phyloP scores from a whole-genome alignment of 2,888 invertebrate species.

The Drosophila mettleri region DNA sequence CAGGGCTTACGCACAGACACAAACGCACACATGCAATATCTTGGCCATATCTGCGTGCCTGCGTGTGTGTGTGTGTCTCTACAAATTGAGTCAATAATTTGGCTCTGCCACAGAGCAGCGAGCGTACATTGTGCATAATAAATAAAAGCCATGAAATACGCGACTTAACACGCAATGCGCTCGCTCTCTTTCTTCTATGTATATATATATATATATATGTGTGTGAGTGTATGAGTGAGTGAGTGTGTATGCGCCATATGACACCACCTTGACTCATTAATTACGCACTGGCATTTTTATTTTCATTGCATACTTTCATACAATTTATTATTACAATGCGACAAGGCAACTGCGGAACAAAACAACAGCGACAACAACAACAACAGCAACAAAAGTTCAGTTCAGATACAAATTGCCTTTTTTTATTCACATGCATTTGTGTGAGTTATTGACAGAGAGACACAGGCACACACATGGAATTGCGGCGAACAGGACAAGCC shows the following conservation, averaged over 20 bases:
- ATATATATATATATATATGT: not conserved
- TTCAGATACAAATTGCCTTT: constrained; percentile 63
- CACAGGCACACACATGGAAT: constrained; percentile 27
- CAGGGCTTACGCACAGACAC: constrained; percentile 57
- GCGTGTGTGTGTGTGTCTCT: constrained; percentile 35
- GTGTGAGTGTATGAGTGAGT: constrained; percentile 24
- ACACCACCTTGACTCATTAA: constrained; percentile 81
- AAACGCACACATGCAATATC: constrained; percentile 23
- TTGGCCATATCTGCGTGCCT: not conserved
- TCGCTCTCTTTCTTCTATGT: constrained; percentile 15
- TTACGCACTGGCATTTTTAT: constrained; percentile 80
- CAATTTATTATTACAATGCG: constrained; percentile 78
- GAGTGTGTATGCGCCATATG: constrained; percentile 73
- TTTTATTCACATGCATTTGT: constrained; percentile 35
- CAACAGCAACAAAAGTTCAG: constrained; percentile 14
- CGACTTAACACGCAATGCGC: constrained; percentile 77
- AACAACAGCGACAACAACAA: constrained; percentile 11
- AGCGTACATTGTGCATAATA: constrained; percentile 77
- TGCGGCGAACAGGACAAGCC: constrained; percentile 62
- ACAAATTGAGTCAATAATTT: constrained; percentile 81
- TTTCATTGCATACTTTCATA: constrained; percentile 79
- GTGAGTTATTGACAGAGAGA: constrained; percentile 68
- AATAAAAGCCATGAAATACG: constrained; percentile 81
- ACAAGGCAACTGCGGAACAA: constrained; percentile 29
- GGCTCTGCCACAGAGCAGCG: constrained; percentile 43